Evolutionary conservation across 1,140 invertebrate genomes (phyloP).

Genomic region (Aphaenogaster floridana): DNA sequence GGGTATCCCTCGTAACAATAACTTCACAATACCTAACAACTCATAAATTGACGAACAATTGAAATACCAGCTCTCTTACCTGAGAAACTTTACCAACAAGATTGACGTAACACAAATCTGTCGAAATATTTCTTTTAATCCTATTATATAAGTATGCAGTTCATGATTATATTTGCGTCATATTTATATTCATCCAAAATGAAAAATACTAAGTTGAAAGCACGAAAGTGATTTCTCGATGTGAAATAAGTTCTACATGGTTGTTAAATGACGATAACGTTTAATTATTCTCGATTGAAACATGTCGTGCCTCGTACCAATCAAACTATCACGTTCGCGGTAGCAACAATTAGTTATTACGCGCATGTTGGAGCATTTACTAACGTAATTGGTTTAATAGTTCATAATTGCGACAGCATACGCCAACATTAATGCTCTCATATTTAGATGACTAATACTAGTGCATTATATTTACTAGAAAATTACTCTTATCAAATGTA

Average conservation of each 20-base stretch:
- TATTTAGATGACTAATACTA: slow-evolving; percentile 11
- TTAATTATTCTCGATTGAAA: slow-evolving; percentile 55
- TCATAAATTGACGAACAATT: slow-evolving; percentile 35
- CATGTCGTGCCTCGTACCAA: slow-evolving; percentile 33
- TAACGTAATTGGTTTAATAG: slow-evolving; percentile 42
- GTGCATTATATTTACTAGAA: background rate
- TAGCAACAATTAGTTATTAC: slow-evolving; percentile 48
- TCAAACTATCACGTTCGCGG: slow-evolving; percentile 43
- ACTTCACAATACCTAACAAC: slow-evolving; percentile 16
- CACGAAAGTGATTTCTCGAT: background rate
- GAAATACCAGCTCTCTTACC: background rate
- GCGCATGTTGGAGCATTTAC: slow-evolving; percentile 34
- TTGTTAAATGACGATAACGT: slow-evolving; percentile 43
- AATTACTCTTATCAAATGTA: too few relatives aligned
- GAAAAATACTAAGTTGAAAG: slow-evolving; percentile 18
- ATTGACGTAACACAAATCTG: background rate
- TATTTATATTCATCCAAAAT: background rate
- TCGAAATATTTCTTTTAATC: background rate
- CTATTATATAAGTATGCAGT: background rate
- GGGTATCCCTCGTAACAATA: slow-evolving; percentile 33
- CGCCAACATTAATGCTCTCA: slow-evolving; percentile 2
- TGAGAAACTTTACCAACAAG: background rate
- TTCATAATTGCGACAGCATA: slow-evolving; percentile 19
- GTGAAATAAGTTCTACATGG: background rate
- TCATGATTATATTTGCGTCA: background rate